These are phyloP conservation scores for Trogon surrucura DNA, from an alignment of 2,113 vertebrate genomes.

Conservation along the genomic window DNA sequence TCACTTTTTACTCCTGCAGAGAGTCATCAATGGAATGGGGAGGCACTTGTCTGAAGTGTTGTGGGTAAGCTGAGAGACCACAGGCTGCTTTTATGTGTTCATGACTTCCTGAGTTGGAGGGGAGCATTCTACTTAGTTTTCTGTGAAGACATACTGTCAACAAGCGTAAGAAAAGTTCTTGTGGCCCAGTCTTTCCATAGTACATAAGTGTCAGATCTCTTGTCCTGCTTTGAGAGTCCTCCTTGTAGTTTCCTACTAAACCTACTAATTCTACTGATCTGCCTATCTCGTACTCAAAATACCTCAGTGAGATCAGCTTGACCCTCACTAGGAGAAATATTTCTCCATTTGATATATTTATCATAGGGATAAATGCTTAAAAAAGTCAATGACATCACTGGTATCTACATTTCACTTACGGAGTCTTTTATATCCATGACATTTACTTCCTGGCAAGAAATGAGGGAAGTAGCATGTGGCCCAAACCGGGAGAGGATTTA, in stretches of 20 bases:
- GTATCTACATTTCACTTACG: background rate
- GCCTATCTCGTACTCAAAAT: background rate
- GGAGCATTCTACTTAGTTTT: background rate
- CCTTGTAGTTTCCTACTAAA: background rate
- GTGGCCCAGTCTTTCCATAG: background rate
- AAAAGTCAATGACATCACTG: background rate
- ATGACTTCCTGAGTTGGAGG: background rate
- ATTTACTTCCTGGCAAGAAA: background rate
- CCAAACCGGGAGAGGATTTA: background rate
- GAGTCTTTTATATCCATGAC: background rate
- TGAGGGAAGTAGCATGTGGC: background rate
- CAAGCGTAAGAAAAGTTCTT: background rate
- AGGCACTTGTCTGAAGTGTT: rapidly evolving
- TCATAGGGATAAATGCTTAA: background rate
- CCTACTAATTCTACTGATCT: background rate
- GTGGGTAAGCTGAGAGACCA: background rate
- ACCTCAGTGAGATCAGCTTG: background rate
- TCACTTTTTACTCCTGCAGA: background rate
- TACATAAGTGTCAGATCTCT: background rate
- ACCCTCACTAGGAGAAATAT: background rate
- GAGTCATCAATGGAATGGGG: background rate
- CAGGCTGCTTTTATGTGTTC: background rate
- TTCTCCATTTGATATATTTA: background rate
- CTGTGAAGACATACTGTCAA: background rate
- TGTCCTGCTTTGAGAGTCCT: background rate